Conservation (phyloP, 2,113 vertebrate genomes). For the Xerus inauris region DNA sequence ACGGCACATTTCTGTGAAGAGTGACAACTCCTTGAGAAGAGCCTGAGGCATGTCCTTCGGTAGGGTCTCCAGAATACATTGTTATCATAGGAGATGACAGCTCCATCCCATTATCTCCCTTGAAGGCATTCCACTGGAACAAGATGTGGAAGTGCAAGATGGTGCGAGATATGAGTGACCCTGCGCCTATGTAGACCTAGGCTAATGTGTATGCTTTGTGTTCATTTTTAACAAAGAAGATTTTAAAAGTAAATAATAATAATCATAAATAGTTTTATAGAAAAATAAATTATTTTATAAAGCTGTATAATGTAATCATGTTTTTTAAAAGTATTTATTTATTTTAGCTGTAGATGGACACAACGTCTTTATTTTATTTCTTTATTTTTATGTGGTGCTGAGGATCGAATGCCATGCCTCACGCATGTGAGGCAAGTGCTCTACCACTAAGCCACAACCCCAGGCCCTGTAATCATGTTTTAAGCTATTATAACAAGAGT, state of each 20-base stretch:
- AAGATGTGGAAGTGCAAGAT: not conserved
- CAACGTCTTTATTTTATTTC: no score
- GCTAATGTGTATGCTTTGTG: not conserved
- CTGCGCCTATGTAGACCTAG: not conserved
- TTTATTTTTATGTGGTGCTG: no score
- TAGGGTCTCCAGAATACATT: not conserved
- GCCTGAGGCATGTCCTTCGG: not conserved
- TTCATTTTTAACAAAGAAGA: not conserved
- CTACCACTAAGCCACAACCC: no score
- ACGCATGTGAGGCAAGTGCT: no score
- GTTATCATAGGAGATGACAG: not conserved
- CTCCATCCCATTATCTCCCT: no score
- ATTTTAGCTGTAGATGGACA: no score
- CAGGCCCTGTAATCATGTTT: not conserved
- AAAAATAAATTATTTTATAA: not conserved
- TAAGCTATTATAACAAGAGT: not conserved
- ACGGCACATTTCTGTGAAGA: not conserved
- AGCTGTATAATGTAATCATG: not conserved
- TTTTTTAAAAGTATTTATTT: no score
- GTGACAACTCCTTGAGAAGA: not conserved
- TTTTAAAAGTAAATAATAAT: not conserved
- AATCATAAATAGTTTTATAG: no score
- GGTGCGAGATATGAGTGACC: not conserved
- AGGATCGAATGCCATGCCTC: no score
- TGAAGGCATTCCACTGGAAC: not conserved